phyloP scores from a whole-genome alignment of 2,113 vertebrate genomes.

The Gymnobelideus leadbeateri region DNA sequence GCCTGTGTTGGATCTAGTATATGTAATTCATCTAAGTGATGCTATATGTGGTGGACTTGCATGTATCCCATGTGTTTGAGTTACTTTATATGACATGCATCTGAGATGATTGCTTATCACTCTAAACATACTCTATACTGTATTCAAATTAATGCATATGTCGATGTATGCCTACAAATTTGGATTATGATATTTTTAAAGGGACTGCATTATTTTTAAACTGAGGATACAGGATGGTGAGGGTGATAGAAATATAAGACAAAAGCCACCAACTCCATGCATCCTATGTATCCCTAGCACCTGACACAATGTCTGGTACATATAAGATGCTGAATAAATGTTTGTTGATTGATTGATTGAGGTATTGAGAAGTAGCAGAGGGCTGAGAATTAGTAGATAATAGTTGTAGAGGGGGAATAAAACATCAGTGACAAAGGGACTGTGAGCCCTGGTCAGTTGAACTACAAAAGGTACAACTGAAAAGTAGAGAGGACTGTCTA shows the following conservation, averaged over 20 bases:
- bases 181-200: background rate
- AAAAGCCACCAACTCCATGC: background rate
- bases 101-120: background rate
- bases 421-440: background rate
- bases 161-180: background rate
- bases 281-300: background rate
- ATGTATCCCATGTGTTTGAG: background rate
- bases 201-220: background rate
- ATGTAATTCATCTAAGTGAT: too few species aligned
- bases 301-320: background rate
- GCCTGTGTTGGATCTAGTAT: background rate
- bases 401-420: background rate
- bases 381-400: background rate
- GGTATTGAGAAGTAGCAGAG: background rate
- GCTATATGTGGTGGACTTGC: background rate
- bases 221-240: background rate
- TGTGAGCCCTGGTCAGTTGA: background rate
- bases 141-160: background rate
- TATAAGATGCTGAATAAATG: background rate
- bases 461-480: background rate
- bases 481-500: background rate
- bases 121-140: background rate
- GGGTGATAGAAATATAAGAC: background rate
- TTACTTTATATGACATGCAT: background rate
- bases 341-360: background rate